Evolutionary conservation across 1,140 invertebrate genomes (phyloP), one percentile per base, ranked within the genome.

Genomic region (Venturia canescens): DNA sequence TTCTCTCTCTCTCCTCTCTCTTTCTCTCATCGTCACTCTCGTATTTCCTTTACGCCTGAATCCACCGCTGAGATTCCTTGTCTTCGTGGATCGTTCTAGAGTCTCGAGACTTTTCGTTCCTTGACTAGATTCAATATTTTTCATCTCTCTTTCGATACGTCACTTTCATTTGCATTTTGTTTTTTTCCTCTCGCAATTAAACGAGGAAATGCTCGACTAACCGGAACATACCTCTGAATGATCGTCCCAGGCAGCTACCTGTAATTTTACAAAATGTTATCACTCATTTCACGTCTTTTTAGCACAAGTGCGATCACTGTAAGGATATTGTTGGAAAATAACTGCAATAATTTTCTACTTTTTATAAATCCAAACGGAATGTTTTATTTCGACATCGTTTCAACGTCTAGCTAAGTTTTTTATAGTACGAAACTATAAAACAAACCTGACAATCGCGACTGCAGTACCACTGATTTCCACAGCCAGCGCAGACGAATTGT

Each of bases 391-490:
- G 38, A 23, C 38, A 76, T 31, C 2, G 27, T 21, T 29, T 71
- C 1, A 29, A 50, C 23, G 18, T 53, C 60, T 69, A 11, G 13
- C 34, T 27, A 18, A 57, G 23, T 27, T 67, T 74, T 31, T 66
- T 81, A n/a, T n/a, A 70, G 66, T 60, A 48, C 11, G 80, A 31
- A 78, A 83, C 50, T 38, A n/a, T 34, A 4, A n/a, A n/a, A 78
- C 76, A 83, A 91, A 97, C 97, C 94, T 98, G 97, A 89, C 97
- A 98, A 84, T 97, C 96, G 75, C 96, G 92, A 88, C 95, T 96
- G 93, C 97, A 98, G 88, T 98, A 98, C 96, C 96, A 97, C 91
- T 97, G 96, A 91, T 96, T 97, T 74, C 95, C 95, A 88, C 97
- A 98, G 27, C 95, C 96, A 76, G 96, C 96, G 89, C 97, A 98